These are phyloP conservation scores for Drosophila watanabei DNA, from an alignment of 1,140 invertebrate species.

Conservation along the genomic window DNA sequence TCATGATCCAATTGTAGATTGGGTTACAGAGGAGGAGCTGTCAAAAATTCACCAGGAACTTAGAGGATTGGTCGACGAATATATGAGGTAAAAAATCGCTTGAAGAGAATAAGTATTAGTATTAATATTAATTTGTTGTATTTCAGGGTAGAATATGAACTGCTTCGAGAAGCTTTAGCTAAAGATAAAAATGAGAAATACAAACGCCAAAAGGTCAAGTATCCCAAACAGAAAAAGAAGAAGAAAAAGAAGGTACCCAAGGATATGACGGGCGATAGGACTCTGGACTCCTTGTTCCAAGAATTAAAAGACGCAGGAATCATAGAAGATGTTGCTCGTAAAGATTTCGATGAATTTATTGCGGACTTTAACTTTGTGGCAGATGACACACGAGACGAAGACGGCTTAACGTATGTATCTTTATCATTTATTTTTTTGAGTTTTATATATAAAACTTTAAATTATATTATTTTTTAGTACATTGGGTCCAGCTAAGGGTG, in stretches of 20 bases:
- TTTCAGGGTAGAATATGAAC: constrained; percentile 86
- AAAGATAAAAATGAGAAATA: constrained; percentile 85
- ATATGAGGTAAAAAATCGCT: constrained; percentile 86
- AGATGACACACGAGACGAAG: constrained; percentile 85
- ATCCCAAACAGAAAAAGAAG: constrained; percentile 85
- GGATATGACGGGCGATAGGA: constrained; percentile 92
- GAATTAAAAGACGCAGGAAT: constrained; percentile 92
- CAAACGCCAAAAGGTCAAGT: constrained; percentile 74
- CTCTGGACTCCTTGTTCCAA: constrained; percentile 91
- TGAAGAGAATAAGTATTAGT: neutral
- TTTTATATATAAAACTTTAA: too few relatives aligned
- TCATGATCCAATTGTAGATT: constrained; percentile 86
- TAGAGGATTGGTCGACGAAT: constrained; percentile 87
- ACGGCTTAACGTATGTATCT: constrained; percentile 67
- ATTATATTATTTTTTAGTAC: constrained; percentile 85
- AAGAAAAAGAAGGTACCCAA: constrained; percentile 89
- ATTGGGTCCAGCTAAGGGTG: constrained; percentile 87
- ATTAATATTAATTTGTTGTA: neutral
- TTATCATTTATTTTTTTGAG: neutral
- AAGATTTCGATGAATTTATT: constrained; percentile 88
- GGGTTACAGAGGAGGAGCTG: constrained; percentile 86
- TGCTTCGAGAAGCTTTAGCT: constrained; percentile 86
- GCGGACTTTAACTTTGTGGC: constrained; percentile 91
- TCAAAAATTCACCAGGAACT: constrained; percentile 87
- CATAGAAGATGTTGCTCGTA: constrained; percentile 89